Evolutionary conservation across 2,888 invertebrate species (phyloP).

Genomic region (Ischnura elegans): DNA sequence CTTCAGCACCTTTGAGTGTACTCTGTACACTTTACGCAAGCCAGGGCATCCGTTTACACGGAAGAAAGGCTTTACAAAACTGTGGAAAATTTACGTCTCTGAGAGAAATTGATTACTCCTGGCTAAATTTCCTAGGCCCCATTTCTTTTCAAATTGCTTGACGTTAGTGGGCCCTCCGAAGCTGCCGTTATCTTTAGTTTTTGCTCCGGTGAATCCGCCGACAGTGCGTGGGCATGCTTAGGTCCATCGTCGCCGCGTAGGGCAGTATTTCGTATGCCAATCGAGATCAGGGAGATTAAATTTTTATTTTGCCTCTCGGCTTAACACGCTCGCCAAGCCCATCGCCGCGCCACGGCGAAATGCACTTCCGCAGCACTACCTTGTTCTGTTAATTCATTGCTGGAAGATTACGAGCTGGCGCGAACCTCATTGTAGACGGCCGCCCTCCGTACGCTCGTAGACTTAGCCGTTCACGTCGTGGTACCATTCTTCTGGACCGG

Average conservation of each 20-base stretch:
- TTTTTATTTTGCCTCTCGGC: not conserved
- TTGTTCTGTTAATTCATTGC: not conserved
- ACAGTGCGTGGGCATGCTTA: not conserved
- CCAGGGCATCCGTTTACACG: not conserved
- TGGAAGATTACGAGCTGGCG: not conserved
- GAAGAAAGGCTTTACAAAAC: not conserved
- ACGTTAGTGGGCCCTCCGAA: not conserved
- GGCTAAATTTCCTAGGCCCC: not conserved
- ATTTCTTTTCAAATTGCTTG: not conserved
- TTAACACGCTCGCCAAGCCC: not conserved
- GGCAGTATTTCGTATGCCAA: not conserved
- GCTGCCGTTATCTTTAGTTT: not conserved
- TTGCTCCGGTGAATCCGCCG: not conserved
- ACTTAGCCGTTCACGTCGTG: not conserved
- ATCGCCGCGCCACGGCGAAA: not conserved
- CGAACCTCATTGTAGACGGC: not conserved
- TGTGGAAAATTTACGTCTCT: not conserved
- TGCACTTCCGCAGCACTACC: not conserved
- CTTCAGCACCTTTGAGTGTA: too few relatives aligned
- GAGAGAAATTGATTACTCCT: not conserved
- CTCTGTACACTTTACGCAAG: too few relatives aligned
- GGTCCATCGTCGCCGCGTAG: not conserved
- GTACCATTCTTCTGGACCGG: not conserved
- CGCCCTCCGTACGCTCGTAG: not conserved
- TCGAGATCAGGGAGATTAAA: not conserved